Conservation (phyloP, 2,797 vertebrate genomes). For the Sternarchorhynchus goeldii region DNA sequence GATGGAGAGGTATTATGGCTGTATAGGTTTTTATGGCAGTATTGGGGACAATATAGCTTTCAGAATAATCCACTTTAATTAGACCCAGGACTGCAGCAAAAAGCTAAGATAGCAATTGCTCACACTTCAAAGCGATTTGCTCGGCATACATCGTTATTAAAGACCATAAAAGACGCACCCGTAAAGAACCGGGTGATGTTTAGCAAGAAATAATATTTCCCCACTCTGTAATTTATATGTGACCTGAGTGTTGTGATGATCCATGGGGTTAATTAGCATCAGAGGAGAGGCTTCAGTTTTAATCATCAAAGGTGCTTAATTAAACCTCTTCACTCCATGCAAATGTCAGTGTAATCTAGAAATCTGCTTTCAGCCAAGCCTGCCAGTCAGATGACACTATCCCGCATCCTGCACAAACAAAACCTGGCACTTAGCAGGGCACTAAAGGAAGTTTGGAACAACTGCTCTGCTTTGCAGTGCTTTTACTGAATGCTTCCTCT, state of each 20-base stretch:
- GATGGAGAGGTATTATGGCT: constrained; percentile 24
- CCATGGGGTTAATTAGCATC: constrained; percentile 79
- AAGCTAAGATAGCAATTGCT: constrained; percentile 52
- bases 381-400: not conserved
- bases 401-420: not conserved
- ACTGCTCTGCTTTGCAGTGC: not conserved
- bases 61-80: constrained; percentile 59
- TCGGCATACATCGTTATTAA: constrained; percentile 58
- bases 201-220: constrained; percentile 77
- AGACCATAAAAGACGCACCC: constrained; percentile 49
- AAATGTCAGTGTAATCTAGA: constrained; percentile 50
- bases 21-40: constrained; percentile 40
- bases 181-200: constrained; percentile 54
- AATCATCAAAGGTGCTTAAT: constrained; percentile 59
- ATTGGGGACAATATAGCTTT: constrained; percentile 52
- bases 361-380: constrained; percentile 15
- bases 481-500: not conserved
- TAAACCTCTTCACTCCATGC: constrained; percentile 53
- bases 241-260: constrained; percentile 68
- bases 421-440: not conserved
- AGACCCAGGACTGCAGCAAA: constrained; percentile 48
- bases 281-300: constrained; percentile 68
- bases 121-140: constrained; percentile 58
- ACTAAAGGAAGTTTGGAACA: not conserved
- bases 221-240: constrained; percentile 75